Evolutionary conservation across 2,113 vertebrate genomes (phyloP), one percentile per base, ranked within the genome.

Genomic region (Carettochelys insculpta): DNA sequence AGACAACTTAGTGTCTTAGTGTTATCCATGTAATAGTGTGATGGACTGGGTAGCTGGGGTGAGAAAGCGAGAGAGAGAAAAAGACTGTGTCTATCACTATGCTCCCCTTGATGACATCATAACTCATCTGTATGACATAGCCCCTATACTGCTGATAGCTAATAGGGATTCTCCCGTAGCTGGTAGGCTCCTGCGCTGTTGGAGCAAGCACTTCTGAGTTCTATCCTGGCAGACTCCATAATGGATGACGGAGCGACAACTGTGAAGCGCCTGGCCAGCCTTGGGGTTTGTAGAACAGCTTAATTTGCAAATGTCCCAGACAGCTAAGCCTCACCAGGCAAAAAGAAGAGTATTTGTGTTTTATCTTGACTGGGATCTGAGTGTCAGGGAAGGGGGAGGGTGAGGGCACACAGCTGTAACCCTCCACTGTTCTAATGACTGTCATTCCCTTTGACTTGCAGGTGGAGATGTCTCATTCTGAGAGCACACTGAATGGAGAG

Each of bases 381-480:
- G 65, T 34, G 9, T 20, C 9, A 11, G 14, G 68, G 27, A 43
- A 31, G n/a, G n/a, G n/a, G n/a, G n/a, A n/a, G n/a, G n/a, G n/a
- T n/a, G n/a, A n/a, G n/a, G 43, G 31, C 43, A 38, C 11, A 43
- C 43, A 25, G 61, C 10, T 34, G 41, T 22, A 16, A 10, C 48
- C 77, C 50, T 83, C 34, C 0, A 9, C 16, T 77, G 5, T 34
- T 50, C 88, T 91, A 50, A 96, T n/a, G 52, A 0, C 8, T 6
- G 54, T 73, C 87, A 92, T 85, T 90, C 87, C 6, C 38, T 92
- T 95, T 95, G 83, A 27, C 82, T 96, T 97, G 89, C 97, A 98
- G 98, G 97, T 97, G 96, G 94, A 93, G 92, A 95, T 93, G 94
- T 94, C 95, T 91, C 82, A 68, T 95, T 90, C 94, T 92, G 94